Conservation (phyloP, 2,888 invertebrate genomes). For the Linnaemya tessellans region DNA sequence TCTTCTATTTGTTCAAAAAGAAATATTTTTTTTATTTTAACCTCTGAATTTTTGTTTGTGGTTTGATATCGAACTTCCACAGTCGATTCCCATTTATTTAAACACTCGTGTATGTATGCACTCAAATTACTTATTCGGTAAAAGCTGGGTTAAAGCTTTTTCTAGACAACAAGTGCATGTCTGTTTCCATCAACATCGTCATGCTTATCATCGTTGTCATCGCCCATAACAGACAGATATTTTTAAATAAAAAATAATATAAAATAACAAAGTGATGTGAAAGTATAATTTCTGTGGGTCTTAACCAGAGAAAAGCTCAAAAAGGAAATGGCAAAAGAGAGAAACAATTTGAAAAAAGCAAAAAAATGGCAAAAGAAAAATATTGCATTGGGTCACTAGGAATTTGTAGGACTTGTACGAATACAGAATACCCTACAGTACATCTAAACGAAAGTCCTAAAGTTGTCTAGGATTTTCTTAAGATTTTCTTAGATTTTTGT, state of each 20-base stretch:
- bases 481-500: no score
- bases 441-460: neutral
- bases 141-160: conserved; percentile 26
- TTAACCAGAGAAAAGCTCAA: neutral
- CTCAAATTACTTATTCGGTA: conserved; percentile 35
- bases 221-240: conserved; percentile 2
- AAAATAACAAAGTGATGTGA: neutral
- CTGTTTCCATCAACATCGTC: conserved; percentile 8
- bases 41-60: neutral
- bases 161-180: conserved; percentile 16
- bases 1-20: neutral
- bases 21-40: neutral
- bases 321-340: neutral
- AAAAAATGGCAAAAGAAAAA: neutral
- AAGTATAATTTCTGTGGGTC: conserved; percentile 15
- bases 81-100: neutral
- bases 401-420: neutral
- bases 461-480: neutral
- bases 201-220: conserved; percentile 22
- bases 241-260: neutral
- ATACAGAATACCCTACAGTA: neutral
- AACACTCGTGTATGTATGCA: neutral
- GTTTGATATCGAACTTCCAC: neutral
- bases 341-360: neutral
- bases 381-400: neutral